Percentiles rank a stretch among this genome's conserved stretches.
These are phyloP conservation scores for Hystrix cristata DNA, from an alignment of 2,113 vertebrate species.

Conservation along the genomic window DNA sequence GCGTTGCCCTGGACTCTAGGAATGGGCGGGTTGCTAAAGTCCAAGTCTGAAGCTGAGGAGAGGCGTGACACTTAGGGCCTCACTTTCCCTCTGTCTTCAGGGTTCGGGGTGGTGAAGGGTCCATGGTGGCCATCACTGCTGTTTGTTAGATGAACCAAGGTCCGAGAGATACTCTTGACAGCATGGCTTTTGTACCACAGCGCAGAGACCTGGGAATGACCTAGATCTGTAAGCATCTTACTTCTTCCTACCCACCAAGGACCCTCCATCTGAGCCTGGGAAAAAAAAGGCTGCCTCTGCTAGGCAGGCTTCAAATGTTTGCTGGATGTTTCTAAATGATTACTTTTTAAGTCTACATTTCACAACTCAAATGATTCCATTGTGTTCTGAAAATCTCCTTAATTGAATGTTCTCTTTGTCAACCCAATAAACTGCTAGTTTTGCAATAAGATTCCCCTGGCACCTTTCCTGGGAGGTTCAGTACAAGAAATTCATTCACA, in stretches of 20 bases:
- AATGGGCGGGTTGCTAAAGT: not conserved
- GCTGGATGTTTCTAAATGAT: slow-evolving; percentile 63
- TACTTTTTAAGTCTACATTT: slow-evolving; percentile 72
- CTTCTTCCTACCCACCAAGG: not conserved
- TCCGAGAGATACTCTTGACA: not conserved
- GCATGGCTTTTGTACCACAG: not conserved
- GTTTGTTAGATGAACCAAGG: not conserved
- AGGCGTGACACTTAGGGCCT: not conserved
- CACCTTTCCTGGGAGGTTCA: slow-evolving; percentile 73
- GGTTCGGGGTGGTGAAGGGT: not conserved
- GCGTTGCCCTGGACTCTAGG: not conserved
- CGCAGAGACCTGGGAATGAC: not conserved
- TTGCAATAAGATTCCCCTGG: slow-evolving; percentile 81
- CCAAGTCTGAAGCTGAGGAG: not conserved
- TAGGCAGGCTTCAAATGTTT: slow-evolving; percentile 12
- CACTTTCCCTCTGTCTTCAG: not conserved
- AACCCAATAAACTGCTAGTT: slow-evolving; percentile 77
- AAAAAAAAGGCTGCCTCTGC: not conserved
- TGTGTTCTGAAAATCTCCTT: slow-evolving; percentile 75
- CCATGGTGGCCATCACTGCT: rapidly evolving
- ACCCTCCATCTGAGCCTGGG: not conserved
- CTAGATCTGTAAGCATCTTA: not conserved
- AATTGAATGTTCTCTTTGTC: slow-evolving; percentile 84
- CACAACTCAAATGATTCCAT: slow-evolving; percentile 74
- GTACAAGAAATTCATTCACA: slow-evolving; percentile 56